phyloP scores from a whole-genome alignment of 2,888 invertebrate species.

The Heliconius cydno region DNA sequence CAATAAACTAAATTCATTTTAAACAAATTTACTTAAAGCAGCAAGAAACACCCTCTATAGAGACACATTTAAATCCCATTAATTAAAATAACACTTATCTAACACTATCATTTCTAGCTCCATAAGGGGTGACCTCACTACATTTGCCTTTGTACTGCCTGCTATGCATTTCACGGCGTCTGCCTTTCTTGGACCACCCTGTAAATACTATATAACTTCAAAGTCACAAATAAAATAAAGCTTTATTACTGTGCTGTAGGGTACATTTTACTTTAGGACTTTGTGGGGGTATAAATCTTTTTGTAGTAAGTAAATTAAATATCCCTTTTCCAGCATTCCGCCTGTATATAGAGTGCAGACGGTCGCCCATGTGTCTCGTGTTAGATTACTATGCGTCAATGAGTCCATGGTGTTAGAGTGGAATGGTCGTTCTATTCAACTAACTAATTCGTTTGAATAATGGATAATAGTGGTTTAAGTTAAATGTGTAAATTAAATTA shows the following conservation, averaged over 20 bases:
- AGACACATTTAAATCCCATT: constrained; percentile 15
- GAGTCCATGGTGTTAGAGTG: neutral
- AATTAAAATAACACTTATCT: constrained; percentile 27
- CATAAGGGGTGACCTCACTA: constrained; percentile 34
- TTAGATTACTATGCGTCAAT: constrained; percentile 20
- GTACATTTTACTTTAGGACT: neutral
- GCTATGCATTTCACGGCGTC: constrained; percentile 45
- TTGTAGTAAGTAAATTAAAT: neutral
- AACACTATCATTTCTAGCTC: constrained; percentile 26
- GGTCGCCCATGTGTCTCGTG: constrained; percentile 19
- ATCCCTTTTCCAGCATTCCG: constrained; percentile 18
- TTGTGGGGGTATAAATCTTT: neutral
- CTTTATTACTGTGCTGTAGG: neutral
- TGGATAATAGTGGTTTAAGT: neutral
- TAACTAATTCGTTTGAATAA: neutral
- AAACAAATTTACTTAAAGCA: neutral
- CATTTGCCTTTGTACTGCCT: constrained; percentile 42
- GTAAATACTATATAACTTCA: constrained; percentile 8
- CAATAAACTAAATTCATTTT: neutral
- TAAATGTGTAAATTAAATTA: neutral
- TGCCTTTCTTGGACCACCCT: constrained; percentile 10
- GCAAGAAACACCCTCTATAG: neutral
- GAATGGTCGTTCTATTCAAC: neutral
- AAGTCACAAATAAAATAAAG: neutral
- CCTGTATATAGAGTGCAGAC: constrained; percentile 18